Evolutionary conservation across 2,888 invertebrate species (phyloP), one percentile per base, ranked within the genome.

Genomic region (Julus scandinavius): DNA sequence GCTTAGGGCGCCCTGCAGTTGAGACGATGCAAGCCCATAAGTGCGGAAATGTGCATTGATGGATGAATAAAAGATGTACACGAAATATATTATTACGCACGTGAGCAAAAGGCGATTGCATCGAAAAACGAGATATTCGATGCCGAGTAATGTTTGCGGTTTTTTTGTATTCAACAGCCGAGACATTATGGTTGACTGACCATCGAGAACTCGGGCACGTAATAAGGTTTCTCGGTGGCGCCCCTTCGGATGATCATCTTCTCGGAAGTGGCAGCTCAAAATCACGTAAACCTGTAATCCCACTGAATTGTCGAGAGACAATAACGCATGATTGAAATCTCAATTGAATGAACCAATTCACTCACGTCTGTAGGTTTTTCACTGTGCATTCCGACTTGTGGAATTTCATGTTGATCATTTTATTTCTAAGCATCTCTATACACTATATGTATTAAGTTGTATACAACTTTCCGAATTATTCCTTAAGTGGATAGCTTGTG

Each of bases 201-300:
- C 72, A 20, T 29, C 29, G 29, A 29, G 72, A 9, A 29, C 72
- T 72, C 5, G 72, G 29, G 72, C 72, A 72, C 72, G 72, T 72
- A 29, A 72, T 72, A 72, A 72, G 29, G 72, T 72, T 72, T 72
- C 72, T 72, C 72, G 29, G n/a, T 72, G 72, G 72, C 29, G 72
- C 5, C 29, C 72, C 29, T n/a, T n/a, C 29, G 2, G 20, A 20
- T 29, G 72, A 72, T 72, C 72, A 6, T 29, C n/a, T 63, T n/a
- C 20, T 29, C 72, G 29, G 29, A 72, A 29, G 72, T 72, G 20
- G 72, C 72, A 72, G 72, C 72, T 72, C 72, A 72, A 72, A 72
- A 72, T 72, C 72, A 72, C 72, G 72, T 72, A 72, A 72, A 72
- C n/a, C 72, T 72, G 72, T 72, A 72, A 72, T 72, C 72, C 72